Evolutionary conservation across 2,797 vertebrate species (phyloP).

Genomic region (Chrosomus eos): DNA sequence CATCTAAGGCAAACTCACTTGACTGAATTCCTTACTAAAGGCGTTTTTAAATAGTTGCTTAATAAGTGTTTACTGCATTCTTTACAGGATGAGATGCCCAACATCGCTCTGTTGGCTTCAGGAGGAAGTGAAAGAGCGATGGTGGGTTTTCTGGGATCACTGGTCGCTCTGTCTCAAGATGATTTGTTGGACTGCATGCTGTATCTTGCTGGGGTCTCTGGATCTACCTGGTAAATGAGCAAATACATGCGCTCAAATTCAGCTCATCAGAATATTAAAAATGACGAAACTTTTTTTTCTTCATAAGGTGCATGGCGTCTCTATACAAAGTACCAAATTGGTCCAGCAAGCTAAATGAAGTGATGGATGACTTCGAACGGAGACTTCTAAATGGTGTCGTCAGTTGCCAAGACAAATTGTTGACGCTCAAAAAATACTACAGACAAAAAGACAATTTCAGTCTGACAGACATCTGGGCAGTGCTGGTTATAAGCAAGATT

Average conservation of each 20-base stretch:
- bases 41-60: background rate
- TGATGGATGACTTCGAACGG: conserved; percentile 15
- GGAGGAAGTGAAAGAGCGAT: conserved; percentile 55
- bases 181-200: conserved; percentile 51
- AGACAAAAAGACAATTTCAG: conserved; percentile 16
- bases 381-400: background rate
- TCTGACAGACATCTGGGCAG: conserved; percentile 37
- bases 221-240: conserved; percentile 55
- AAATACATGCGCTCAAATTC: background rate
- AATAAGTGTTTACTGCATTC: background rate
- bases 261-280: background rate
- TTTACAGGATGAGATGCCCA: conserved; percentile 44
- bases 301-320: conserved; percentile 38
- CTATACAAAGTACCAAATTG: conserved; percentile 34
- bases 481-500: background rate
- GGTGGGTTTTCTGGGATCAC: conserved; percentile 53
- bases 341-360: conserved; percentile 5
- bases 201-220: conserved; percentile 58
- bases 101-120: conserved; percentile 54
- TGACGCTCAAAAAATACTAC: conserved; percentile 7
- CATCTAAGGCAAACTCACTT: background rate
- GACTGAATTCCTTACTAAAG: background rate
- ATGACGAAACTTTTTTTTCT: background rate
- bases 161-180: conserved; percentile 34
- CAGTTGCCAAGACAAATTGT: background rate